A percentile compares a stretch with the other conserved stretches of the same genome.
These are phyloP conservation scores for Ammodytes marinus DNA, from an alignment of 2,113 vertebrate genomes.

Conservation along the genomic window DNA sequence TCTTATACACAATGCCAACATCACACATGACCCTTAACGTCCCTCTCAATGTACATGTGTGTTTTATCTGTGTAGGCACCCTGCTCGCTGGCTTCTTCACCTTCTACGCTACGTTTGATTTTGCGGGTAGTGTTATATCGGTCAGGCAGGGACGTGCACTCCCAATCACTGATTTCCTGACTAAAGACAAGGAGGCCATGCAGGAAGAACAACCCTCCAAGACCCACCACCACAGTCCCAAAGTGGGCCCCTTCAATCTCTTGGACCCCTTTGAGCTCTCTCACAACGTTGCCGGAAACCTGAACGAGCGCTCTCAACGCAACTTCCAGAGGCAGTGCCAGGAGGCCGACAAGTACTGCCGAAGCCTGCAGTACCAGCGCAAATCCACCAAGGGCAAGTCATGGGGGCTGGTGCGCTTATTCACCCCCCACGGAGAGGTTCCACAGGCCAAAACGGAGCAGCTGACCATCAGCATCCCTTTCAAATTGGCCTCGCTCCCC, in stretches of 20 bases:
- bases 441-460: constrained; percentile 5
- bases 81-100: constrained; percentile 91
- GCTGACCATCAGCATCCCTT: constrained; percentile 81
- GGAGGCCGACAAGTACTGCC: constrained; percentile 89
- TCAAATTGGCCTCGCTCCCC: constrained; percentile 73
- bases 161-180: constrained; percentile 78
- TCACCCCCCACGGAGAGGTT: constrained; percentile 76
- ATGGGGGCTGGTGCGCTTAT: constrained; percentile 91
- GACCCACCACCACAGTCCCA: constrained; percentile 45
- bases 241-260: constrained; percentile 89
- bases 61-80: constrained; percentile 74
- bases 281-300: constrained; percentile 93
- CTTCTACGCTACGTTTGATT: constrained; percentile 88
- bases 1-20: no score
- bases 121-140: constrained; percentile 86
- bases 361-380: constrained; percentile 89
- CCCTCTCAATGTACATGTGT: neutral
- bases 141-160: constrained; percentile 82
- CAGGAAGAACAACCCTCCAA: constrained; percentile 32
- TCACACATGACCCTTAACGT: neutral
- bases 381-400: constrained; percentile 88
- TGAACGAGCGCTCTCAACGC: constrained; percentile 84
- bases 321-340: constrained; percentile 86
- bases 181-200: constrained; percentile 34
- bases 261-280: constrained; percentile 93